phyloP scores from a whole-genome alignment of 2,113 vertebrate species.

The Oreochromis niloticus region DNA sequence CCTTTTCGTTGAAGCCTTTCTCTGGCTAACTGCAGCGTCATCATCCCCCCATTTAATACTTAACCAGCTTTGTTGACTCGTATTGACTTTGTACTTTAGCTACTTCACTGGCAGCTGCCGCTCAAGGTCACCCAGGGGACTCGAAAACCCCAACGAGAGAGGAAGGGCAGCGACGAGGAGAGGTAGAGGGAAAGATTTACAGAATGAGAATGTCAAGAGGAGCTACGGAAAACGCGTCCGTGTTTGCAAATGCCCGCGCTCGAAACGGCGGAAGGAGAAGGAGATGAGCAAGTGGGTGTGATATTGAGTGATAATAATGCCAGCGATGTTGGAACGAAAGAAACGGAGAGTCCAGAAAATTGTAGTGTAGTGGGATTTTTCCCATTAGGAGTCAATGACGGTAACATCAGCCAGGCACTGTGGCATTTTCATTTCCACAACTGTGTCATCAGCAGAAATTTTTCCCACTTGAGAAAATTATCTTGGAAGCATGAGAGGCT shows the following conservation, averaged over 20 bases:
- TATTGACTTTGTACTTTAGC: slow-evolving; percentile 65
- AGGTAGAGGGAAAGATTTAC: neutral
- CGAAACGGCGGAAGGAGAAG: neutral
- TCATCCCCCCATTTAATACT: slow-evolving; percentile 58
- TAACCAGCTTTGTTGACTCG: slow-evolving; percentile 53
- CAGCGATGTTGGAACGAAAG: neutral
- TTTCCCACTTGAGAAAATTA: slow-evolving; percentile 34
- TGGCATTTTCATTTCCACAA: slow-evolving; percentile 21
- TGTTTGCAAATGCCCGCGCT: neutral
- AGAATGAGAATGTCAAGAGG: slow-evolving; percentile 16
- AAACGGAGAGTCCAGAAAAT: slow-evolving; percentile 13
- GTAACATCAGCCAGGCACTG: neutral
- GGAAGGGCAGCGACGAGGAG: neutral
- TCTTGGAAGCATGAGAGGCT: neutral
- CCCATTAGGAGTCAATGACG: slow-evolving; percentile 27
- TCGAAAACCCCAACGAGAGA: neutral
- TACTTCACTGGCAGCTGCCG: slow-evolving; percentile 34
- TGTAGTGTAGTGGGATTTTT: neutral
- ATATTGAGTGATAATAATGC: slow-evolving; percentile 7
- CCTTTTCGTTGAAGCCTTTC: slow-evolving; percentile 8
- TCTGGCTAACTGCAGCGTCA: slow-evolving; percentile 15
- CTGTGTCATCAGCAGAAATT: slow-evolving; percentile 44
- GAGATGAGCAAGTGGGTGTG: neutral
- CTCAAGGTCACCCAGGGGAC: slow-evolving; percentile 48
- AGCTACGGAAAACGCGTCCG: neutral